Percentiles rank a stretch among this genome's conserved stretches.
These are phyloP conservation scores for Thaumetopoea pityocampa DNA, from an alignment of 1,140 invertebrate genomes.

Conservation along the genomic window DNA sequence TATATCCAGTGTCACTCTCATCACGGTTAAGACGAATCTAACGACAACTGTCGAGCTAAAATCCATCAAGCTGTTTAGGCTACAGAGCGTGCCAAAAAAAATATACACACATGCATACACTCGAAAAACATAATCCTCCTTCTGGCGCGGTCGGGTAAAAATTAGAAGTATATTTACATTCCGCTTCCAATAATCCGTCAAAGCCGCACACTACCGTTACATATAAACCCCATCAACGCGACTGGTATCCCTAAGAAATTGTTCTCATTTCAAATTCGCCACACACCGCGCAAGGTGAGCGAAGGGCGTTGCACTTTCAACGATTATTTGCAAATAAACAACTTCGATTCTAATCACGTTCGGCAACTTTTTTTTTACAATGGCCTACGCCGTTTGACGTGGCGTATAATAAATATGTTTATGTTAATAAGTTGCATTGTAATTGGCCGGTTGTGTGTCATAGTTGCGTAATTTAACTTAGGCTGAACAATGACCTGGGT, in stretches of 20 bases:
- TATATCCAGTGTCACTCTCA: no score
- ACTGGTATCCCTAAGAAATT: background rate
- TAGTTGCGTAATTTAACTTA: conserved; percentile 5
- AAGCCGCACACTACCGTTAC: conserved; percentile 1
- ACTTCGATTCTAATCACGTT: conserved; percentile 7
- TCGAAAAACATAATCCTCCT: no score
- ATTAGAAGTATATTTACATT: no score
- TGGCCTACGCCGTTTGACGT: background rate
- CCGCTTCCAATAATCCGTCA: no score
- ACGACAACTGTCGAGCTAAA: no score
- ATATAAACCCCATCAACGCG: conserved; percentile 1
- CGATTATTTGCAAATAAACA: conserved; percentile 1
- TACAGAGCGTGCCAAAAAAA: no score
- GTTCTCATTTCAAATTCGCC: conserved; percentile 1
- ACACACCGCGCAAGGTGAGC: conserved; percentile 2
- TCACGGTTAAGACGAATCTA: no score
- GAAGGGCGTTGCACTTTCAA: conserved; percentile 2
- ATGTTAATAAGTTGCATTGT: conserved; percentile 3
- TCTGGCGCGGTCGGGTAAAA: no score
- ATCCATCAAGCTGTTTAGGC: no score
- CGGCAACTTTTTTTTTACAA: conserved; percentile 5
- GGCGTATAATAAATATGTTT: conserved; percentile 4
- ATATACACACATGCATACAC: no score
- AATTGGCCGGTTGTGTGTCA: no score
- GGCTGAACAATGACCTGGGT: background rate